Percentiles rank a stretch among this genome's conserved stretches.
These are phyloP conservation scores for Notospermus geniculatus DNA, from an alignment of 1,140 invertebrate species.

Conservation along the genomic window DNA sequence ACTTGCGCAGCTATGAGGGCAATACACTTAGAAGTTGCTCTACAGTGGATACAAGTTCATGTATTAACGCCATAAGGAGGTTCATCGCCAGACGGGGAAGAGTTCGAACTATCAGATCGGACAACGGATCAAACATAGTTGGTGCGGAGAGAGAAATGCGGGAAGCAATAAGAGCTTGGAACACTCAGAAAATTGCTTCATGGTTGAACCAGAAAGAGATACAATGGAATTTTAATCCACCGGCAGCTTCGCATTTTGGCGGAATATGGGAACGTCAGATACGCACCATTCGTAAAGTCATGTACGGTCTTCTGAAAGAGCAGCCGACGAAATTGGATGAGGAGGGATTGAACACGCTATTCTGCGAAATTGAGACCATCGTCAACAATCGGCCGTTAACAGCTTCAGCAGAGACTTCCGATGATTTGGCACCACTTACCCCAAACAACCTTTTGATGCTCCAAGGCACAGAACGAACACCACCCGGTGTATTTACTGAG, in stretches of 20 bases:
- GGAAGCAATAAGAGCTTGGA: neutral
- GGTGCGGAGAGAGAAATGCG: neutral
- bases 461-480: neutral
- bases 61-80: slow-evolving; percentile 4
- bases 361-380: slow-evolving; percentile 21
- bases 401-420: neutral
- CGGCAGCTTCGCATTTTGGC: no score
- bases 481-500: neutral
- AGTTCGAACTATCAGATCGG: neutral
- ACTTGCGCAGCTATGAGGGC: slow-evolving; percentile 13
- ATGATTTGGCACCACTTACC: slow-evolving; percentile 6
- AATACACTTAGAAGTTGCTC: slow-evolving; percentile 4
- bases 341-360: slow-evolving; percentile 22
- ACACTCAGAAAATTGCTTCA: neutral
- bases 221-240: no score
- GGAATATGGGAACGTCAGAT: no score
- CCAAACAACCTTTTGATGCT: slow-evolving; percentile 11
- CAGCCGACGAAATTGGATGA: slow-evolving; percentile 14
- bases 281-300: no score
- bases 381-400: slow-evolving; percentile 18
- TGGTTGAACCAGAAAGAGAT: neutral
- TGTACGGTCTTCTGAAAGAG: no score
- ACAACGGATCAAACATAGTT: slow-evolving; percentile 13
- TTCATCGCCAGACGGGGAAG: no score
- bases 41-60: slow-evolving; percentile 12